phyloP scores from a whole-genome alignment of 1,140 invertebrate species.

The Procambarus virginalis region DNA sequence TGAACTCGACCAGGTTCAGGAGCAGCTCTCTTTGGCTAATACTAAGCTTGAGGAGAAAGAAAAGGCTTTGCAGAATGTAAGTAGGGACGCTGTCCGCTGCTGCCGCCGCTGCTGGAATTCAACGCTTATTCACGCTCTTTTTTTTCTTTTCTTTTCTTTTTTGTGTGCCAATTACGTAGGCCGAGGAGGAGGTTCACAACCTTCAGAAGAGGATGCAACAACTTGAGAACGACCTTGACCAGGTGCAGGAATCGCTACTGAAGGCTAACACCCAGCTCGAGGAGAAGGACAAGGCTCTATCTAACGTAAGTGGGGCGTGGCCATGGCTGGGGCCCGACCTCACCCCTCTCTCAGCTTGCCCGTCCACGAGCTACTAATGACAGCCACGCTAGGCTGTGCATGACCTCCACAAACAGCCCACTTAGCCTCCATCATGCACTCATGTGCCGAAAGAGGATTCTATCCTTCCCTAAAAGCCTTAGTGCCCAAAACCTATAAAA shows the following conservation, averaged over 20 bases:
- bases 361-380: conserved; percentile 32
- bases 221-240: conserved; percentile 98
- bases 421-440: background rate
- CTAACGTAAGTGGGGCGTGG: conserved; percentile 80
- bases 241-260: conserved; percentile 95
- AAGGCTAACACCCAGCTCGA: conserved; percentile 96
- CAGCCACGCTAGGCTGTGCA: conserved; percentile 13
- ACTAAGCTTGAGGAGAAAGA: conserved; percentile 98
- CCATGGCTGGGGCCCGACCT: background rate
- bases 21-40: conserved; percentile 94
- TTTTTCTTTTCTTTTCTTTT: conserved; percentile 55
- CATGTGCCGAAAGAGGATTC: background rate
- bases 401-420: conserved; percentile 16
- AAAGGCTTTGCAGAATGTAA: conserved; percentile 96
- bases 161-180: conserved; percentile 54
- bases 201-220: conserved; percentile 99
- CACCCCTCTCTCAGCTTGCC: conserved; percentile 20
- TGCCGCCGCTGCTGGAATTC: conserved; percentile 37
- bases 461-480: background rate
- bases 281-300: conserved; percentile 97
- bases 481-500: conserved; percentile 1
- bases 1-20: conserved; percentile 97
- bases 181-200: conserved; percentile 75
- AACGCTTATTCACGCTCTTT: conserved; percentile 64
- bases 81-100: conserved; percentile 74